Evolutionary conservation across 2,888 invertebrate species (phyloP).

Genomic region (Eucriotettix oculatus): DNA sequence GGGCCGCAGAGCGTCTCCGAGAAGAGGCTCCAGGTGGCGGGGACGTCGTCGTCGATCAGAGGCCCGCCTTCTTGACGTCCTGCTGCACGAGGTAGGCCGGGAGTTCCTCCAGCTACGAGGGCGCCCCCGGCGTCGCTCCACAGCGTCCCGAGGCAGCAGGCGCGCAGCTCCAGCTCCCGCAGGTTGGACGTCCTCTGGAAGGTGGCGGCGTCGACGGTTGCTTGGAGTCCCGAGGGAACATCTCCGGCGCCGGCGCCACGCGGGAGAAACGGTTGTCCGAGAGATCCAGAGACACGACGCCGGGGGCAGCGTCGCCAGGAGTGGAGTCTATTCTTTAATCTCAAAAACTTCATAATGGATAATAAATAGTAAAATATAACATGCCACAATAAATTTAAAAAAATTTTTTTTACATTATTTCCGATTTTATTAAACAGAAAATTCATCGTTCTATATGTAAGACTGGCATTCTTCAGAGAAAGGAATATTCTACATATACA

Average conservation of each 20-base stretch:
- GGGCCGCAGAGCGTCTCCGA: background rate
- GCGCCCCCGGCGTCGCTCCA: slow-evolving; percentile 47
- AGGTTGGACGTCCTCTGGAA: slow-evolving; percentile 45
- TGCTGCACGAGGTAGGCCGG: slow-evolving; percentile 26
- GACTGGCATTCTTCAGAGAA: too few relatives aligned
- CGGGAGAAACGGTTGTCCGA: slow-evolving; percentile 49
- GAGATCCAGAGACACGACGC: slow-evolving; percentile 51
- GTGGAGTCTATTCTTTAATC: too few relatives aligned
- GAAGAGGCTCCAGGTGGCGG: background rate
- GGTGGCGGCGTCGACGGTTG: slow-evolving; percentile 46
- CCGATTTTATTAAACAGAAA: too few relatives aligned
- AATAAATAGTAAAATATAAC: too few relatives aligned
- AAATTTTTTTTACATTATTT: too few relatives aligned
- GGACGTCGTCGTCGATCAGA: slow-evolving; percentile 7
- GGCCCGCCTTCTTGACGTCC: slow-evolving; percentile 36
- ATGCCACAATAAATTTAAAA: too few relatives aligned
- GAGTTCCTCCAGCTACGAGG: slow-evolving; percentile 47
- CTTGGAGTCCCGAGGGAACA: slow-evolving; percentile 48
- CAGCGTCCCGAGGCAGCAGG: slow-evolving; percentile 45
- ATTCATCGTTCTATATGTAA: too few relatives aligned
- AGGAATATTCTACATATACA: too few relatives aligned
- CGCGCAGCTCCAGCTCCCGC: slow-evolving; percentile 50
- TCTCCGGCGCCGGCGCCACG: slow-evolving; percentile 39
- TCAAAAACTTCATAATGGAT: too few relatives aligned
- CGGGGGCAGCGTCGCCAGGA: slow-evolving; percentile 28